Evolutionary conservation across 2,888 invertebrate species (phyloP).

Genomic region (Xylota segnis): DNA sequence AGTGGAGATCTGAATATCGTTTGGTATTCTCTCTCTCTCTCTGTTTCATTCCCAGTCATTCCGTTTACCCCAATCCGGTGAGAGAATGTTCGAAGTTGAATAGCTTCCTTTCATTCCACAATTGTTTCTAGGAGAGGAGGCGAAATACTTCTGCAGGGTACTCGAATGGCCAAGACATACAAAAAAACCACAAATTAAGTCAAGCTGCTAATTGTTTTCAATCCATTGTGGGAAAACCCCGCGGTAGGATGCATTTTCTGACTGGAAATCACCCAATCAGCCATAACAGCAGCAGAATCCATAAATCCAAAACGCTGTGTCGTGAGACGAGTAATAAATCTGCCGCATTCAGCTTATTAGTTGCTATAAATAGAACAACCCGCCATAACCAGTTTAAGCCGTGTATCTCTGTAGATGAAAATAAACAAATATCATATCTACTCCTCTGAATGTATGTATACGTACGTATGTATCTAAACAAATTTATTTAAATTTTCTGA

Average conservation of each 20-base stretch:
- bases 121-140: too few relatives aligned
- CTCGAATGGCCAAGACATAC: too few relatives aligned
- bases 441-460: background rate
- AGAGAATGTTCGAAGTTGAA: too few relatives aligned
- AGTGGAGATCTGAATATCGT: too few relatives aligned
- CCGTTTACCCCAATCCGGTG: too few relatives aligned
- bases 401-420: background rate
- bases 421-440: conserved; percentile 9
- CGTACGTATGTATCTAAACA: conserved; percentile 20
- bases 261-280: conserved; percentile 31
- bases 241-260: background rate
- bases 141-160: too few relatives aligned
- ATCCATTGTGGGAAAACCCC: background rate
- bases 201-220: background rate
- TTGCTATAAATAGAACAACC: conserved; percentile 26
- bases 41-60: too few relatives aligned
- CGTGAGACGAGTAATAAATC: background rate
- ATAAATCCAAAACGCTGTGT: background rate
- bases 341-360: conserved; percentile 1
- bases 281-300: background rate
- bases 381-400: conserved; percentile 32
- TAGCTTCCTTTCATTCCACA: too few relatives aligned
- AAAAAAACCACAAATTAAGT: too few relatives aligned
- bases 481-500: conserved; percentile 34
- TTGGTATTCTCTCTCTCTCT: too few relatives aligned